Base-by-base conservation (phyloP, 2,113 vertebrate species). In the Anas platyrhynchos region DNA sequence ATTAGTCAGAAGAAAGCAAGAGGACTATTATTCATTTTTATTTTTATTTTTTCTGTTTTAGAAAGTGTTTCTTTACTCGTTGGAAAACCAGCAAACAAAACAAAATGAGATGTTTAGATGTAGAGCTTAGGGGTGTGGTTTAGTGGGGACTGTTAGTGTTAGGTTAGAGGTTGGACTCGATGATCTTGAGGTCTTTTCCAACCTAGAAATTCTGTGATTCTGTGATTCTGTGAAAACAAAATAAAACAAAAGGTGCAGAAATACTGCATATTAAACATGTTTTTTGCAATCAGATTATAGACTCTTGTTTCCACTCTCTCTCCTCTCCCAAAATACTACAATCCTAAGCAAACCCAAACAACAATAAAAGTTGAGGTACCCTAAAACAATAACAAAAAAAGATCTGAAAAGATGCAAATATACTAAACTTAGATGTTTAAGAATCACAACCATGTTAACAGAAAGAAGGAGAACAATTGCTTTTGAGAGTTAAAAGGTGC, bases 381-480 rank as follows among this genome's bases (percentile, higher is more conserved):
- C 6, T 10, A 11, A n/a, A 61, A 44, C 31, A 48, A 21, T 9
- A 48, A 21, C 46, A 48, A 44, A 0, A 29, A 68, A 62, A 26
- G 29, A 10, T 5, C 10, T 3, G 6, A 26, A 32, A 20, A 56
- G 4, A 22, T 9, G 43, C 20, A 54, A 80, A 52, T 80, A 1
- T 14, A 9, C 4, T 23, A 44, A 54, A 22, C 5, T 46, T 36
- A 65, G 50, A 50, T 4, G 2, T 25, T 21, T 67, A 65, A 56
- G 34, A 56, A 44, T 32, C 15, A 63, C 29, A 66, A 52, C 75
- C 11, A 25, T 56, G 2, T 0, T 34, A 41, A 48, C 3, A 1
- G 1, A 55, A 17, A 44, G 27, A 89, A 78, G 6, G 2, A 55
- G 1, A 48, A 31, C 0, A 0, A 44, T 31, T 63, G 15, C 4